Conservation (phyloP, 2,888 invertebrate genomes). For the Drosophila yooni region DNA sequence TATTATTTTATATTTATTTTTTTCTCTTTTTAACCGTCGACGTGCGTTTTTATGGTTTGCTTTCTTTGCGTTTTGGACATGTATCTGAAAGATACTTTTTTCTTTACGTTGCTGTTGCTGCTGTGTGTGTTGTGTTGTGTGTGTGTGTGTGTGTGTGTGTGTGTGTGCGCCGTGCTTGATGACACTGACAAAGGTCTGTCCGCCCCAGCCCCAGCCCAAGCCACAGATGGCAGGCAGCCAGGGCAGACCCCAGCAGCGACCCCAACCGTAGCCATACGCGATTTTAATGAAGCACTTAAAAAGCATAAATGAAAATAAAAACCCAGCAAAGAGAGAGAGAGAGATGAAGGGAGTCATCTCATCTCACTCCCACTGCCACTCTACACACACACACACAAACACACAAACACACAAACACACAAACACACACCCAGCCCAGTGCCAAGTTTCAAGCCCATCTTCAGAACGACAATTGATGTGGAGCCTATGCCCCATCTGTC, state of each 20-base stretch:
- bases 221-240: conserved; percentile 22
- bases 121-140: neutral
- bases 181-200: conserved; percentile 79
- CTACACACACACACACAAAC: neutral
- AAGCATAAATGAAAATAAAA: conserved; percentile 82
- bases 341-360: neutral
- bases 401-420: neutral
- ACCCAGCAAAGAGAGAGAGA: conserved; percentile 55
- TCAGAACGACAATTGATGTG: conserved; percentile 77
- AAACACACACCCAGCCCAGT: neutral
- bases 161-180: conserved; percentile 63
- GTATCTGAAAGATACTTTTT: conserved; percentile 76
- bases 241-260: conserved; percentile 38
- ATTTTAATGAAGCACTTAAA: conserved; percentile 81
- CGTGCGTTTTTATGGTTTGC: conserved; percentile 65
- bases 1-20: conserved; percentile 62
- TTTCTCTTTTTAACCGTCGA: conserved; percentile 42
- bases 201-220: conserved; percentile 46
- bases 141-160: conserved; percentile 33
- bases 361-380: conserved; percentile 14
- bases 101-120: conserved; percentile 9
- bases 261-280: conserved; percentile 69
- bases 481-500: conserved; percentile 56
- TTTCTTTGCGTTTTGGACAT: conserved; percentile 75
- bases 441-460: conserved; percentile 62